A percentile compares a stretch with the other conserved stretches of the same genome.
phyloP scores from a whole-genome alignment of 2,888 invertebrate species.

The Tridacna gigas region DNA sequence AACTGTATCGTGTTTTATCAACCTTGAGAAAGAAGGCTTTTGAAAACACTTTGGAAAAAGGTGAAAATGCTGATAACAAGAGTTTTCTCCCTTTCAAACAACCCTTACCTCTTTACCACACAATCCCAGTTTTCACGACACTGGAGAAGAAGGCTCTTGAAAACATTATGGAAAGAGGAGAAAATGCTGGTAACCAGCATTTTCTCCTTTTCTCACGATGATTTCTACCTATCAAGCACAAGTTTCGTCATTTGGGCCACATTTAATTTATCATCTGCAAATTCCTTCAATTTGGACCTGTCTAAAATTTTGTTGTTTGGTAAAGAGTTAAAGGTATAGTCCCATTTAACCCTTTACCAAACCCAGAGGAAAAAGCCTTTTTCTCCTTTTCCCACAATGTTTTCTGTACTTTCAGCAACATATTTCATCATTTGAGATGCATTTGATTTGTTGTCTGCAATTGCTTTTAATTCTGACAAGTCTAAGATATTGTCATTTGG shows the following conservation, averaged over 20 bases:
- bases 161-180: neutral
- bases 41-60: neutral
- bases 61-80: neutral
- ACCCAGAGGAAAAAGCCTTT: no score
- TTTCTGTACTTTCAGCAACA: no score
- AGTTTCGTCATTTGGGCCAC: no score
- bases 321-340: neutral
- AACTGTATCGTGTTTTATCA: neutral
- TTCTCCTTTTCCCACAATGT: no score
- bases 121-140: no score
- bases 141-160: neutral
- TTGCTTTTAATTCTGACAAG: neutral
- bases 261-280: no score
- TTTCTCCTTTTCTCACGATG: neutral
- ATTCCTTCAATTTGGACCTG: no score
- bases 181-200: neutral
- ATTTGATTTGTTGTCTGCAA: no score
- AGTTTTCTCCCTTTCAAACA: neutral
- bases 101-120: no score
- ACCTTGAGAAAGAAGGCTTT: neutral
- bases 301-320: neutral
- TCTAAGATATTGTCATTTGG: neutral
- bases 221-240: neutral
- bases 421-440: neutral
- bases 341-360: neutral